These are phyloP conservation scores for Atopsyche davidsoni DNA, from an alignment of 1,140 invertebrate species.

Conservation along the genomic window DNA sequence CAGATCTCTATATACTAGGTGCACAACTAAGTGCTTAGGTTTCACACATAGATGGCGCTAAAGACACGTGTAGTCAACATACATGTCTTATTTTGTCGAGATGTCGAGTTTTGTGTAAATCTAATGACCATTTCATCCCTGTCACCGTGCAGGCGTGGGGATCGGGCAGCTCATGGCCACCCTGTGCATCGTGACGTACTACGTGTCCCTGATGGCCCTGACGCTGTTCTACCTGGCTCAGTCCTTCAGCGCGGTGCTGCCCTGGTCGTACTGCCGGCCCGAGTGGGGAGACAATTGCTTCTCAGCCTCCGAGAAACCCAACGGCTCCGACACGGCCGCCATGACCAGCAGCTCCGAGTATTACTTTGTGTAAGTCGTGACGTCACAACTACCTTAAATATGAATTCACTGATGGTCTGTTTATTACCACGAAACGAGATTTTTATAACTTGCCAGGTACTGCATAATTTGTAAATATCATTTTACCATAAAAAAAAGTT, in stretches of 20 bases:
- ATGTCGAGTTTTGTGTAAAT: no score
- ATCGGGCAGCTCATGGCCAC: constrained; percentile 71
- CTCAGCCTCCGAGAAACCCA: constrained; percentile 33
- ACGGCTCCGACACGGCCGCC: constrained; percentile 30
- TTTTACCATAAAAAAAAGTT: no score
- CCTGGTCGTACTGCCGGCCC: constrained; percentile 58
- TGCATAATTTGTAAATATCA: no score
- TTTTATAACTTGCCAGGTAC: no score
- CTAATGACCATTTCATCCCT: constrained; percentile 1
- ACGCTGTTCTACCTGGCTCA: constrained; percentile 67
- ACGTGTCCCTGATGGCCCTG: constrained; percentile 73
- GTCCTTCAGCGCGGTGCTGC: constrained; percentile 58
- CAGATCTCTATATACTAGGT: neutral
- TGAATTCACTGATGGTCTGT: no score
- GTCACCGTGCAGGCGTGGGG: constrained; percentile 62
- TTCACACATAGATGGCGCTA: no score
- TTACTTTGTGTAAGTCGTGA: constrained; percentile 45
- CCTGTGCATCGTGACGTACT: constrained; percentile 67
- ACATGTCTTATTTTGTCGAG: no score
- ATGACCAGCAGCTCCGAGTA: constrained; percentile 41
- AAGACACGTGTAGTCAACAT: no score
- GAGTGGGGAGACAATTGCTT: constrained; percentile 50
- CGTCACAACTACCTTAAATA: no score
- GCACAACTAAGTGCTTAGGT: neutral
- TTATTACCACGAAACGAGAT: no score